Percentiles rank a stretch among this genome's conserved stretches.
phyloP scores from a whole-genome alignment of 2,888 invertebrate genomes.

The Protonemura montana region DNA sequence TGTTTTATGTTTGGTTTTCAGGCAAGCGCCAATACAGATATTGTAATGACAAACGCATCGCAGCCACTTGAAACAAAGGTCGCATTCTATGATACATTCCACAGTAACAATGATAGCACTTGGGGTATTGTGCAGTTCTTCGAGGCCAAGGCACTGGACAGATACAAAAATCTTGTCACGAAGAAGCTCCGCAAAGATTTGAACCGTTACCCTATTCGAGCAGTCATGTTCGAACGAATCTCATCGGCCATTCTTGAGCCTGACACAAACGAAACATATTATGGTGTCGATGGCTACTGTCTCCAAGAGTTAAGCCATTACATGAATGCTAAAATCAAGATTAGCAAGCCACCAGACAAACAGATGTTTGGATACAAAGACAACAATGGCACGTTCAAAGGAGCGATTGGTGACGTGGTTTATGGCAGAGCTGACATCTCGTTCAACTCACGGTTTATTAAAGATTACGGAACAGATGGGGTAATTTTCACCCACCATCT shows the following conservation, averaged over 20 bases:
- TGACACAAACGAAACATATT: neutral
- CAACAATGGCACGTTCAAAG: conserved; percentile 56
- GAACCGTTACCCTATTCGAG: conserved; percentile 56
- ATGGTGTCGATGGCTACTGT: conserved; percentile 44
- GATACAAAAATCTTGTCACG: neutral
- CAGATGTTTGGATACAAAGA: conserved; percentile 53
- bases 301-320: conserved; percentile 42
- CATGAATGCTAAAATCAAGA: conserved; percentile 50
- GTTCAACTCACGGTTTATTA: conserved; percentile 59
- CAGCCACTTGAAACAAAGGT: neutral
- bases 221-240: conserved; percentile 56
- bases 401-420: conserved; percentile 57
- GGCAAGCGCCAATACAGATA: neutral
- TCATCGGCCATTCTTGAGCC: conserved; percentile 53
- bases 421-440: conserved; percentile 56
- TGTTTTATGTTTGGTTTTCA: neutral
- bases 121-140: neutral
- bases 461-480: conserved; percentile 55
- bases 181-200: conserved; percentile 51
- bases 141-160: neutral
- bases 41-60: neutral
- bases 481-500: conserved; percentile 58
- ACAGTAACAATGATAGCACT: neutral
- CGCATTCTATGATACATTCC: neutral
- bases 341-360: conserved; percentile 42